Evolutionary conservation across 2,888 invertebrate genomes (phyloP).

Genomic region (Aphodius sticticus): DNA sequence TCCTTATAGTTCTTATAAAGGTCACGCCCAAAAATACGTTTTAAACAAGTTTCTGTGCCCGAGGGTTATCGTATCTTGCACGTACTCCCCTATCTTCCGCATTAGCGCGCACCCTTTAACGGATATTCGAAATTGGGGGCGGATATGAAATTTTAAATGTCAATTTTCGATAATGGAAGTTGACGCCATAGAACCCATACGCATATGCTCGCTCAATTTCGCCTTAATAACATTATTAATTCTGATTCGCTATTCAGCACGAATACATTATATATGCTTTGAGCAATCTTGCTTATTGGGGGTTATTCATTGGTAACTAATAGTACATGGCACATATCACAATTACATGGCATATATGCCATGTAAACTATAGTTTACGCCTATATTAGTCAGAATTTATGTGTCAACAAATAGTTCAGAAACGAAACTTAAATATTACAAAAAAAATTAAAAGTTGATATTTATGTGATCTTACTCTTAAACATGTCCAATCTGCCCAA

Average conservation of each 20-base stretch:
- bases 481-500: no score
- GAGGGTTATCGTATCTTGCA: background rate
- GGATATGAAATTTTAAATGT: conserved; percentile 27
- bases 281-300: background rate
- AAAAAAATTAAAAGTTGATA: no score
- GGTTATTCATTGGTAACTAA: background rate
- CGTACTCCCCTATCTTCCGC: background rate
- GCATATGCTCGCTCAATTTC: background rate
- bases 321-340: background rate
- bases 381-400: no score
- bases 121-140: conserved; percentile 8
- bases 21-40: background rate
- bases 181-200: conserved; percentile 1
- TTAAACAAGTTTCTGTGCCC: background rate
- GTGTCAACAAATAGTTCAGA: no score
- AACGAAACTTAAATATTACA: no score
- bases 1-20: no score
- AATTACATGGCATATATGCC: no score
- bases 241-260: background rate
- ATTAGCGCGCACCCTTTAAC: background rate
- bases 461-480: no score
- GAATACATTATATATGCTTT: no score
- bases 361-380: no score
- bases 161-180: conserved; percentile 23
- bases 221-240: background rate